phyloP scores from a whole-genome alignment of 53 echinoderm and acorn worm species.

The Paelopatides confundens region DNA sequence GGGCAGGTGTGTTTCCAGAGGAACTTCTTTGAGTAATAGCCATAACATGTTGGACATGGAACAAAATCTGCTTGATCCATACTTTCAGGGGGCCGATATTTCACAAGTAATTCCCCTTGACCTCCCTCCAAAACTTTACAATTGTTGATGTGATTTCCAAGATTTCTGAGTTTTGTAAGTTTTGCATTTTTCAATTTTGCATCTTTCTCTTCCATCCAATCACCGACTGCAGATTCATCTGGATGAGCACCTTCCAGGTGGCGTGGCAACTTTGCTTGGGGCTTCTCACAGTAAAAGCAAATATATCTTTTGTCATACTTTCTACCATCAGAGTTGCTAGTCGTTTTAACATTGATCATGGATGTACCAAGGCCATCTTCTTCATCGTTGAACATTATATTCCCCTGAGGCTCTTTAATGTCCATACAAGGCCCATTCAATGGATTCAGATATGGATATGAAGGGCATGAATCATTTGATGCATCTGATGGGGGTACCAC shows the following conservation, averaged over 20 bases:
- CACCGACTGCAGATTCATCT: constrained; percentile 63
- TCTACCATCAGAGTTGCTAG: constrained; percentile 24
- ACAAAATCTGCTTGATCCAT: constrained; percentile 66
- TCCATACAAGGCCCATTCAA: background rate
- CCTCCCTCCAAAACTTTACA: constrained; percentile 66
- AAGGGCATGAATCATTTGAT: background rate
- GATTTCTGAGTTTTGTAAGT: constrained; percentile 67
- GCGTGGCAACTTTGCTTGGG: constrained; percentile 67
- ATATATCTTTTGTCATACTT: constrained; percentile 71
- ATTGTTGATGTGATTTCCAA: constrained; percentile 75
- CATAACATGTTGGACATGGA: constrained; percentile 69
- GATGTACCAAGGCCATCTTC: background rate
- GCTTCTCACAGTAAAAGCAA: constrained; percentile 71
- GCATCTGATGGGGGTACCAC: constrained; percentile 2
- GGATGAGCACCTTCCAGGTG: constrained; percentile 64
- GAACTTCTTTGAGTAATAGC: constrained; percentile 53
- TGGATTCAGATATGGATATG: background rate
- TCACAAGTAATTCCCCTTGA: constrained; percentile 62
- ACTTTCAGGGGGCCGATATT: constrained; percentile 55
- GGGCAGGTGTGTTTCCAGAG: constrained; percentile 72
- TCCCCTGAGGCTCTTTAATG: background rate
- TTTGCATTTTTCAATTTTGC: constrained; percentile 30
- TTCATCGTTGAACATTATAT: background rate
- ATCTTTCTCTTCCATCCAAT: constrained; percentile 52
- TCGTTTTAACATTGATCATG: background rate